Evolutionary conservation across 2,888 invertebrate species (phyloP).

Genomic region (Brachyptera putata): DNA sequence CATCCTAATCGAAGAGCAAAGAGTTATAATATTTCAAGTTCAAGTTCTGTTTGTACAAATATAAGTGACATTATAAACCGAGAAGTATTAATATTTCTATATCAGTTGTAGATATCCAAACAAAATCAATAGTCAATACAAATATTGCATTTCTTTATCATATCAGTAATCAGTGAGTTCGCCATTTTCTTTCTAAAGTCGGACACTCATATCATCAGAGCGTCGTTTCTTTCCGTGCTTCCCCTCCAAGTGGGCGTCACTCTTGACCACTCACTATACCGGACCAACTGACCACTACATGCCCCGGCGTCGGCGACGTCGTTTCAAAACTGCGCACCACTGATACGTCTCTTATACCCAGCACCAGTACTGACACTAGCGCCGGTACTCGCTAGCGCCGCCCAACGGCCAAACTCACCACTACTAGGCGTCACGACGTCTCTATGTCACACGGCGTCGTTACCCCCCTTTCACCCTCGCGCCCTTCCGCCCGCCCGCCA

Average conservation of each 20-base stretch:
- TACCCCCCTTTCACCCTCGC: conserved; percentile 11
- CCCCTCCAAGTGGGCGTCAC: not conserved
- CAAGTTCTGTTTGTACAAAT: too few relatives aligned
- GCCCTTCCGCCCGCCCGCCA: conserved; percentile 12
- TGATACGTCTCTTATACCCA: conserved; percentile 6
- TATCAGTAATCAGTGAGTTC: too few relatives aligned
- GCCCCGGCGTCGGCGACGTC: not conserved
- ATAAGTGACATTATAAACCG: too few relatives aligned
- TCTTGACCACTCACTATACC: conserved; percentile 11
- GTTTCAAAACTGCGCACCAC: conserved; percentile 3
- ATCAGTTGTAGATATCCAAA: too few relatives aligned
- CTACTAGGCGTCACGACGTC: conserved; percentile 27
- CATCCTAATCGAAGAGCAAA: too few relatives aligned
- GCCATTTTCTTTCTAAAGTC: not conserved
- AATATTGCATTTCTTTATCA: too few relatives aligned
- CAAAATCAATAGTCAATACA: too few relatives aligned
- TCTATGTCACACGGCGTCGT: conserved; percentile 17
- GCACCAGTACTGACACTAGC: conserved; percentile 17
- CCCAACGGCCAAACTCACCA: conserved; percentile 30
- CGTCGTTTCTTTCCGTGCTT: not conserved
- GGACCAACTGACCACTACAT: conserved; percentile 16
- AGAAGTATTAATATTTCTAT: too few relatives aligned
- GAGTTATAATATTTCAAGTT: too few relatives aligned
- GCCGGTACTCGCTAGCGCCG: conserved; percentile 27
- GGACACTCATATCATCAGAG: not conserved